Percentiles rank a stretch among this genome's conserved stretches.
Evolutionary conservation across 1,140 invertebrate species (phyloP).

Genomic region (Drosophila yakuba): DNA sequence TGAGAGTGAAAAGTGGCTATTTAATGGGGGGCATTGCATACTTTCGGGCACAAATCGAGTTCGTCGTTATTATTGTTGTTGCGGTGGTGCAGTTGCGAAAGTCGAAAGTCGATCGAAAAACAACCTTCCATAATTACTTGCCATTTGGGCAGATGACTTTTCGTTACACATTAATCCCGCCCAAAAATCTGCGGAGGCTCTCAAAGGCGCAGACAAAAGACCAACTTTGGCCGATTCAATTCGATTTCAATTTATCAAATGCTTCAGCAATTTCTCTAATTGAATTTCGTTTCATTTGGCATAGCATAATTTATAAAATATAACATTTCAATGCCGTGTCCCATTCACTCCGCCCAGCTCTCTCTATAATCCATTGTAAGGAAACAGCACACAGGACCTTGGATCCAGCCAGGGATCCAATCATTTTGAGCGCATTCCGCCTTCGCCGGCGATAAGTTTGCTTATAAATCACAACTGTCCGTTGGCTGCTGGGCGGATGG

Average conservation of each 20-base stretch:
- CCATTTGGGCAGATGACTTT: constrained; percentile 42
- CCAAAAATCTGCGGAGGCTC: not conserved
- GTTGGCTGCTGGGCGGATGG: constrained; percentile 12
- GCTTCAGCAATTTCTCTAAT: constrained; percentile 75
- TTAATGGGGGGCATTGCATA: constrained; percentile 63
- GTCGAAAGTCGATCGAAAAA: constrained; percentile 8
- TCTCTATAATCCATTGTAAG: constrained; percentile 67
- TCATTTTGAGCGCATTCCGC: constrained; percentile 69
- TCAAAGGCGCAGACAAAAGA: constrained; percentile 17
- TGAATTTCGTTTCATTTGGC: constrained; percentile 69
- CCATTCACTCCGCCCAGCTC: constrained; percentile 55
- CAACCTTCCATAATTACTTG: constrained; percentile 35
- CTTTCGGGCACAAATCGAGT: constrained; percentile 40
- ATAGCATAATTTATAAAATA: constrained; percentile 67
- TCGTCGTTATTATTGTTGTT: constrained; percentile 9
- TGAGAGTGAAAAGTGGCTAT: constrained; percentile 28
- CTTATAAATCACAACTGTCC: constrained; percentile 79
- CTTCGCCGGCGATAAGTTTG: constrained; percentile 66
- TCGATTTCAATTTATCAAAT: constrained; percentile 76
- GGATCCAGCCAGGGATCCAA: constrained; percentile 17
- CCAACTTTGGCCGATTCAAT: constrained; percentile 52
- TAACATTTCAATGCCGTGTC: constrained; percentile 72
- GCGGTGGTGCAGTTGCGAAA: constrained; percentile 1
- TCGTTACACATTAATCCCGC: constrained; percentile 40
- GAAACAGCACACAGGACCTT: constrained; percentile 10